Conservation (phyloP, 2,797 vertebrate species). For the Fistularia commersonii region DNA sequence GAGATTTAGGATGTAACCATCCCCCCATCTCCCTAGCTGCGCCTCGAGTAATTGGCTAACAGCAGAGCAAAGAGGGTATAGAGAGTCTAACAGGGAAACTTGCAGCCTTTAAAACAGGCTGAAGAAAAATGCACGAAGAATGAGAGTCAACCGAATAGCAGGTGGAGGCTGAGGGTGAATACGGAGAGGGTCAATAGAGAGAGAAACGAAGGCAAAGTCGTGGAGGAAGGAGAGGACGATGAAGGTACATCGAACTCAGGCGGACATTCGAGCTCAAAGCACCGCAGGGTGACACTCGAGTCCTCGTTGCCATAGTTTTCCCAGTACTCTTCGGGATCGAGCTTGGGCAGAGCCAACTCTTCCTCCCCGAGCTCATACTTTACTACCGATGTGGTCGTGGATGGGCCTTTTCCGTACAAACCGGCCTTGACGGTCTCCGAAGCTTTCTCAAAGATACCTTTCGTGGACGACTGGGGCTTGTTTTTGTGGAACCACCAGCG, state of each 20-base stretch:
- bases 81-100: conserved; percentile 58
- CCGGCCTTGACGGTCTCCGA: conserved; percentile 77
- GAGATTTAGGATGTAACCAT: conserved; percentile 60
- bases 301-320: conserved; percentile 85
- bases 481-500: conserved; percentile 82
- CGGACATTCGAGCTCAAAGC: conserved; percentile 80
- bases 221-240: conserved; percentile 58
- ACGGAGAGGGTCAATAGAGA: conserved; percentile 61
- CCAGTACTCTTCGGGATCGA: conserved; percentile 85
- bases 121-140: conserved; percentile 42
- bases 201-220: conserved; percentile 49
- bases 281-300: conserved; percentile 75
- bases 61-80: conserved; percentile 65
- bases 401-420: conserved; percentile 72
- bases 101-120: conserved; percentile 72
- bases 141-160: conserved; percentile 71
- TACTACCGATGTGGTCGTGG: conserved; percentile 77
- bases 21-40: conserved; percentile 67
- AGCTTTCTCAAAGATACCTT: conserved; percentile 76
- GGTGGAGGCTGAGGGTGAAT: conserved; percentile 59
- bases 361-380: conserved; percentile 87
- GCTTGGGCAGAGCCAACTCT: conserved; percentile 83
- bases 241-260: conserved; percentile 72
- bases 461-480: conserved; percentile 77
- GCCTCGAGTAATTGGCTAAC: conserved; percentile 50